Evolutionary conservation across 2,797 vertebrate genomes (phyloP).

Genomic region (Arnoldichthys spilopterus): DNA sequence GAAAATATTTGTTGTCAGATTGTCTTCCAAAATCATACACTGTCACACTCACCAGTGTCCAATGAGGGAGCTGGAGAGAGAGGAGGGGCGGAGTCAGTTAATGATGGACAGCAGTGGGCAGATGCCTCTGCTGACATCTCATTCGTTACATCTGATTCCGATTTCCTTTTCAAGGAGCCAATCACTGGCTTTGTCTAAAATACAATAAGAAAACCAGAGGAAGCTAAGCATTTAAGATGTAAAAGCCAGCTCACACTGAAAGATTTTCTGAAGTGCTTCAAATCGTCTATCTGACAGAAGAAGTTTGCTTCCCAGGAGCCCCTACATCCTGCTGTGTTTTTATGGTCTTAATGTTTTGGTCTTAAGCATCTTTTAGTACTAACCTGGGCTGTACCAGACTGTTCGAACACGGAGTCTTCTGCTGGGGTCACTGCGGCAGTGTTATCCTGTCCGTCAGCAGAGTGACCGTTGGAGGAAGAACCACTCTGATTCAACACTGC

Average conservation of each 20-base stretch:
- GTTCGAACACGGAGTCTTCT: conserved; percentile 79
- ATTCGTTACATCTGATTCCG: conserved; percentile 86
- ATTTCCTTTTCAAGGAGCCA: conserved; percentile 89
- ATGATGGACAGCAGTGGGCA: conserved; percentile 62
- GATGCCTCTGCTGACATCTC: conserved; percentile 70
- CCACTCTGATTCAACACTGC: conserved; percentile 43
- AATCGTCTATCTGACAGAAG: background rate
- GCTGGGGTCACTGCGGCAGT: conserved; percentile 64
- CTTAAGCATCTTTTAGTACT: conserved; percentile 59
- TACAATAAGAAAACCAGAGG: background rate
- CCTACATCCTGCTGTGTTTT: background rate
- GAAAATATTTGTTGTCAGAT: background rate
- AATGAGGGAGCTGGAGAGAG: conserved; percentile 77
- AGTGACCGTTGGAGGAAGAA: conserved; percentile 33
- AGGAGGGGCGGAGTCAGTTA: conserved; percentile 77
- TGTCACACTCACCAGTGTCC: conserved; percentile 67
- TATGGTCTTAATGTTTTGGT: no score
- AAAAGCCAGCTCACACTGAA: background rate
- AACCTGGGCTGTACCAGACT: conserved; percentile 80
- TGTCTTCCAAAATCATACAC: background rate
- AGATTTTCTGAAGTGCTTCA: background rate
- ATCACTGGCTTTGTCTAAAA: conserved; percentile 83
- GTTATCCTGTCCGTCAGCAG: conserved; percentile 47
- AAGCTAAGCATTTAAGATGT: background rate
- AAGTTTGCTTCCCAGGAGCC: background rate